Conservation (phyloP, 2,113 vertebrate genomes). For the Diglossa brunneiventris region DNA sequence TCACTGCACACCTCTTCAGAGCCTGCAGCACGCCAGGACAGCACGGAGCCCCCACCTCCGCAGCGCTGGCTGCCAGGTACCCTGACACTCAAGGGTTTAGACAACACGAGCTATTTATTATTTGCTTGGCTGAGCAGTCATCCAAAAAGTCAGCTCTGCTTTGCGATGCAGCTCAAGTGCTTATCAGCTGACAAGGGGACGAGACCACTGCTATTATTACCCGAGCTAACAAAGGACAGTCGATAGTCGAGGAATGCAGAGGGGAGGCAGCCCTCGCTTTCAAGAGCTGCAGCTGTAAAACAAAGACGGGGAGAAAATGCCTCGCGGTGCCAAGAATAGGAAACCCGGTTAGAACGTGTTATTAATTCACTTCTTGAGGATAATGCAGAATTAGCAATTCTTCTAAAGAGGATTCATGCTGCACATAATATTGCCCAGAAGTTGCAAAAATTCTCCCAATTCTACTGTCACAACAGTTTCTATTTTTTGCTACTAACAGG, state of each 20-base stretch:
- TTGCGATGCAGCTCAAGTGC: not conserved
- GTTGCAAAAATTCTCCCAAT: not conserved
- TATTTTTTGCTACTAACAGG: not conserved
- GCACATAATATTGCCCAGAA: not conserved
- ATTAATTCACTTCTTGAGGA: not conserved
- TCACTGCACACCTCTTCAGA: not conserved
- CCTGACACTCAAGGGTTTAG: not conserved
- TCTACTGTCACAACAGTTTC: not conserved
- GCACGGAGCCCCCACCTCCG: not conserved
- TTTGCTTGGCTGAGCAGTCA: conserved; percentile 10
- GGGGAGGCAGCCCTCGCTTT: not conserved
- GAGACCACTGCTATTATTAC: not conserved
- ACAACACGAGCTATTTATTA: not conserved
- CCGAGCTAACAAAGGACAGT: not conserved
- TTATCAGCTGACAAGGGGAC: not conserved
- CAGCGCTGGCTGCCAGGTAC: not conserved
- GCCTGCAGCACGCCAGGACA: accelerated
- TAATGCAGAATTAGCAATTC: not conserved
- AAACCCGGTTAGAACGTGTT: not conserved
- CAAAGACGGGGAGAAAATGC: not conserved
- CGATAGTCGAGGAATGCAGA: not conserved
- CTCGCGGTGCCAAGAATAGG: not conserved
- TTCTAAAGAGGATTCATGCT: not conserved
- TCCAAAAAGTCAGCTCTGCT: not conserved
- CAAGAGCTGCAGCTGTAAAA: not conserved